phyloP scores from a whole-genome alignment of 2,797 vertebrate genomes.

The Podargus strigoides region DNA sequence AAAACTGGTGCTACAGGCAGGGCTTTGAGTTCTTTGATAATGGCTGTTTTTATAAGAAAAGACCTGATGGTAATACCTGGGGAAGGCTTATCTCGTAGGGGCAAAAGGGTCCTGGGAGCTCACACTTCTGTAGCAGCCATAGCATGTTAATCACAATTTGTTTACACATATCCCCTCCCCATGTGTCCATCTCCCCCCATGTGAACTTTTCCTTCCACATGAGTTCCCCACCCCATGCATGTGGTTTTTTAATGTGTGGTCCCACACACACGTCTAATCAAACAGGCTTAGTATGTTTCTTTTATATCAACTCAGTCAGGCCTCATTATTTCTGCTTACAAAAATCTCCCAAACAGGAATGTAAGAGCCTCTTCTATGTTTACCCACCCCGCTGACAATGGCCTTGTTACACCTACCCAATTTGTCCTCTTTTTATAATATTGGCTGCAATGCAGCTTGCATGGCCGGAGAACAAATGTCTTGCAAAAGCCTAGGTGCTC shows the following conservation, averaged over 20 bases:
- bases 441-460: neutral
- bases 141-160: neutral
- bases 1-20: no score
- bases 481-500: neutral
- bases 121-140: fast-evolving
- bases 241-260: no score
- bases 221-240: no score
- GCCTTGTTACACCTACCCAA: neutral
- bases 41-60: no score
- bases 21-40: no score
- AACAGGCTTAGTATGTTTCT: neutral
- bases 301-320: neutral
- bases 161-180: no score
- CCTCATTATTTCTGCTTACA: neutral
- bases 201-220: no score
- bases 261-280: no score
- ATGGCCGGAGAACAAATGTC: neutral
- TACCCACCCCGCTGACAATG: neutral
- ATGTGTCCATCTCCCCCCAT: neutral
- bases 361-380: neutral
- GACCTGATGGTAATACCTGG: no score
- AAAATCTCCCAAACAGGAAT: neutral
- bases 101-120: neutral
- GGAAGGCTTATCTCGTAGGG: no score
- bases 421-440: neutral